Base-by-base conservation (phyloP, 1,140 invertebrate genomes). In the Pollicipes pollicipes region DNA sequence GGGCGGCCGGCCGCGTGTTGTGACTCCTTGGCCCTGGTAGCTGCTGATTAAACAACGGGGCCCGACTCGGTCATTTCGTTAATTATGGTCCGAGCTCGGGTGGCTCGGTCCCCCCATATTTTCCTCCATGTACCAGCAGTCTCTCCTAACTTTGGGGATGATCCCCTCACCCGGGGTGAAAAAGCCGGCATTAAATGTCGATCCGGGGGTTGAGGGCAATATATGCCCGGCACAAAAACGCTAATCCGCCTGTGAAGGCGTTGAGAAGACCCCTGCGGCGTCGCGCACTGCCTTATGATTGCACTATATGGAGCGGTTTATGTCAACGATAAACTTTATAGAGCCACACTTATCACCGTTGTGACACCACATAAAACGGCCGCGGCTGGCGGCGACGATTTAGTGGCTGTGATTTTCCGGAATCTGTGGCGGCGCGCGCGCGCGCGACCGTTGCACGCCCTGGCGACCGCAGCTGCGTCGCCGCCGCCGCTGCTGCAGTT, bases 251-350 rank as follows among this genome's bases (percentile, higher is more conserved):
- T 58, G 45, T 58, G 45, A 58, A 58, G 45, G 45, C 45, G 45
- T 58, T 58, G 45, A 21, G 45, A 58, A 10, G 45, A 10, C 13
- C 45, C 45, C 45, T 21, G 45, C 45, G 24, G 45, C 45, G 45
- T 10, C 17, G 45, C 45, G 8, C 45, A 58, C 45, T 2, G 45
- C 45, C 45, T 10, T 58, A 21, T 21, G 45, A 58, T 58, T 58
- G 45, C 45, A 58, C 45, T 58, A 58, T 58, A 58, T 58, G 45
- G 45, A 58, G 45, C 45, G 45, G 45, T 58, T 58, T 58, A 58
- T 58, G 45, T 58, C 45, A 58, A 10, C 45, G 45, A 58, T 58
- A 58, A 58, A 58, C 45, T 58, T 58, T 58, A 58, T 58, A 58
- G 45, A 58, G 45, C 45, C 45, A 58, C 45, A 58, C 45, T 58